Base-by-base conservation (phyloP, 2,113 vertebrate species). In the Scolopax mira region DNA sequence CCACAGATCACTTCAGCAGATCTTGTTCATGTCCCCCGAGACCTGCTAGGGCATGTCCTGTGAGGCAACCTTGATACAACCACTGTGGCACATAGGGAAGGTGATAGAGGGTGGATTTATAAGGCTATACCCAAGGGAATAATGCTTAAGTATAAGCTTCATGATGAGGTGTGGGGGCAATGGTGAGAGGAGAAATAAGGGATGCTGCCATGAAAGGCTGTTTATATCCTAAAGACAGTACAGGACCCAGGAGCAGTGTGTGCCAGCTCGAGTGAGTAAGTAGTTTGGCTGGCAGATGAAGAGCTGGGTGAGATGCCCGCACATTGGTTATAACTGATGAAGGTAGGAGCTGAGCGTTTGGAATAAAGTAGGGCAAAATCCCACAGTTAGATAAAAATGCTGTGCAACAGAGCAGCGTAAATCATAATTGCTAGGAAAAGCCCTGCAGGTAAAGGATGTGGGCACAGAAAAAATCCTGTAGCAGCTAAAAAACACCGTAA, bases 371-470 rank as follows among this genome's bases (percentile, higher is more conserved):
- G 88, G 85, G 72, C 71, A 88, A 90, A 93, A 79, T 79, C 86
- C 42, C 77, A 77, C 85, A 86, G 57, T 89, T 85, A 85, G 82
- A 85, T 91, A 71, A 90, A 95, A 95, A 67, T 28, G 48, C 65
- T 74, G 22, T 67, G 69, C 73, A 81, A 13, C 13, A 80, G 33
- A 87, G 65, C 48, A 84, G 33, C 0, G 0, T 75, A 90, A 92
- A 89, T 75, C 72, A 60, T 81, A 95, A 87, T 93, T 94, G 61
- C 77, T 79, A 81, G 64, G 64, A 90, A 89, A 86, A 92, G 57
- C 83, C 93, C 91, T 30, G 77, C 28, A 93, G 91, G 86, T 95
- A 90, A 84, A 90, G 90, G 86, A 94, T 96, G 83, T 92, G 77
- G 93, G 80, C 52, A 52, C 35, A 67, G 65, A 30, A 81, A 94